Conservation (phyloP, 30 jellyfish, hydroid and myxozoan species). For the Hydractinia echinata region DNA sequence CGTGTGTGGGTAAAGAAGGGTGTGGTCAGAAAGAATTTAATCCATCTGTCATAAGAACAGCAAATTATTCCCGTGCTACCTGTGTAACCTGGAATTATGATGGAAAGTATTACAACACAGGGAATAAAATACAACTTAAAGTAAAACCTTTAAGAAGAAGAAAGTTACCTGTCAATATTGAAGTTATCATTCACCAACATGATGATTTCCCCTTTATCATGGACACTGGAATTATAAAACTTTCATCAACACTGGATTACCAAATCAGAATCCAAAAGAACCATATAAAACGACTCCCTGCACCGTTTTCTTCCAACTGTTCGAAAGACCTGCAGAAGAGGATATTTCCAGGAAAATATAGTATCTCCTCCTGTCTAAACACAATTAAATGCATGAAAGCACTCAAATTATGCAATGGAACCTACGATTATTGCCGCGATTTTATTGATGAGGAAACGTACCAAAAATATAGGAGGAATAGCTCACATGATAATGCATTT, state of each 20-base stretch:
- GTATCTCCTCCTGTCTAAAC: not conserved
- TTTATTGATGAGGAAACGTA: not conserved
- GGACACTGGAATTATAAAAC: not conserved
- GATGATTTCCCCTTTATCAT: not conserved
- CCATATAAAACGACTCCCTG: not conserved
- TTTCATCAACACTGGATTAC: not conserved
- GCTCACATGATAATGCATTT: not conserved
- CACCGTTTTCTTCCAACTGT: constrained; percentile 6
- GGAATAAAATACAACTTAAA: not conserved
- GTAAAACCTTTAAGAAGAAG: not conserved
- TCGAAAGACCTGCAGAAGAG: not conserved
- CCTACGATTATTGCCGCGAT: constrained; percentile 1
- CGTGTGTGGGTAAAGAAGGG: not conserved
- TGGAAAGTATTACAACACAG: not conserved
- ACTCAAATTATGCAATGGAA: not conserved
- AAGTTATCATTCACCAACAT: constrained; percentile 3
- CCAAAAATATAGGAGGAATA: not conserved
- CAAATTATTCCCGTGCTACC: constrained; percentile 3
- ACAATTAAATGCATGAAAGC: constrained; percentile 7
- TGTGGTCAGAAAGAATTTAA: not conserved
- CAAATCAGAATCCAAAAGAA: not conserved
- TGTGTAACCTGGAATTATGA: not conserved
- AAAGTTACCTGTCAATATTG: not conserved
- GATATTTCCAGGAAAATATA: constrained; percentile 3
- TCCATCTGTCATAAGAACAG: not conserved